Evolutionary conservation across 2,797 vertebrate species (phyloP).

Genomic region (Schizothorax lantsangensis): DNA sequence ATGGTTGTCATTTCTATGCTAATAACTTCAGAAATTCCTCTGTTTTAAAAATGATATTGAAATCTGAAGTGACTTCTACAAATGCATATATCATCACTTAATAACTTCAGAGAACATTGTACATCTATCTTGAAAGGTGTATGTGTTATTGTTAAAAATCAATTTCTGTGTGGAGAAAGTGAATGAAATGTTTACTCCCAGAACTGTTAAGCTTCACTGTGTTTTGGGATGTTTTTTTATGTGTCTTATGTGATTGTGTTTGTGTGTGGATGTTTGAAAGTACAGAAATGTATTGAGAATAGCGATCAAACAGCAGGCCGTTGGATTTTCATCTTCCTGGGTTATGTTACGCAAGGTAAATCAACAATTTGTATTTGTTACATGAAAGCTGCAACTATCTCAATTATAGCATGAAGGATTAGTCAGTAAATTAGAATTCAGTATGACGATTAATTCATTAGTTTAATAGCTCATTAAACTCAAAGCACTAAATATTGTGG

Average conservation of each 20-base stretch:
- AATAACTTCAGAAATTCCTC: background rate
- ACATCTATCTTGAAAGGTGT: background rate
- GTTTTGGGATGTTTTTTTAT: background rate
- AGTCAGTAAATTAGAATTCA: background rate
- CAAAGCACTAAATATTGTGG: background rate
- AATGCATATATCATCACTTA: background rate
- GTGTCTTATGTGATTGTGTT: background rate
- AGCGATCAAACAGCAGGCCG: background rate
- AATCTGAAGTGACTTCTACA: background rate
- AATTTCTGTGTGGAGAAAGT: background rate
- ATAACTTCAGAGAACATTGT: background rate
- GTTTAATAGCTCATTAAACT: background rate
- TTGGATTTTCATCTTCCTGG: background rate
- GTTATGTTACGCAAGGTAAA: background rate
- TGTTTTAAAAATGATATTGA: background rate
- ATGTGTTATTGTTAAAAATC: background rate
- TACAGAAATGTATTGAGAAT: background rate
- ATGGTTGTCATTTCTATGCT: background rate
- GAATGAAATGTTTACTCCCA: background rate
- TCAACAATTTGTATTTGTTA: background rate
- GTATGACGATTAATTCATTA: background rate
- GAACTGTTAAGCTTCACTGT: background rate
- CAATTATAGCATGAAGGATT: conserved; percentile 1
- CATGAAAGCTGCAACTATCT: background rate
- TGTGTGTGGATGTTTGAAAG: conserved; percentile 7